phyloP scores from a whole-genome alignment of 2,888 invertebrate species.

The Amblyjoppa proteus region DNA sequence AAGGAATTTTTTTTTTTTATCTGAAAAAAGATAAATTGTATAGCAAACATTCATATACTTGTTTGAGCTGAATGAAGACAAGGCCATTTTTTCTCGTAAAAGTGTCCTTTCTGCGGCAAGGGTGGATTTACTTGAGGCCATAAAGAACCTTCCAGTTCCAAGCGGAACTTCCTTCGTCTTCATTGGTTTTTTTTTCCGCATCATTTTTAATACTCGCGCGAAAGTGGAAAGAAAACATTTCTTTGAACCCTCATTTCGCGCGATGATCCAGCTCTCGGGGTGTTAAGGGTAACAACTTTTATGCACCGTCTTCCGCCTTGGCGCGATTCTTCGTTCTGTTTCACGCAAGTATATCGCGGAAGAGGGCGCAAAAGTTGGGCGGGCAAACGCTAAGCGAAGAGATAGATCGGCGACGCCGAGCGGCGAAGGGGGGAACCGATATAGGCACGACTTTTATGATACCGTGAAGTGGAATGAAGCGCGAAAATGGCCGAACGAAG shows the following conservation, averaged over 20 bases:
- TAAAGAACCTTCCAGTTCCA: background rate
- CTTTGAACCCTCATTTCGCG: slow-evolving; percentile 2
- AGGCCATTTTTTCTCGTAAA: background rate
- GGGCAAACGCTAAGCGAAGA: slow-evolving; percentile 37
- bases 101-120: background rate
- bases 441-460: slow-evolving; percentile 49
- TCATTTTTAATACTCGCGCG: background rate
- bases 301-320: background rate
- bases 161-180: background rate
- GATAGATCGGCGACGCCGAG: slow-evolving; percentile 36
- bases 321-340: background rate
- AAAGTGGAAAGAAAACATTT: background rate
- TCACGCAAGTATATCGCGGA: slow-evolving; percentile 19
- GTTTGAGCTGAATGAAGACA: background rate
- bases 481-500: slow-evolving; percentile 33
- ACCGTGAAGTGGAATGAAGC: slow-evolving; percentile 61
- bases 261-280: background rate
- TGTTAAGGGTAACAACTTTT: slow-evolving; percentile 10
- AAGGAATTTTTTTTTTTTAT: background rate
- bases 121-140: background rate
- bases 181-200: background rate
- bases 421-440: background rate
- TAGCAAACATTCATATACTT: background rate
- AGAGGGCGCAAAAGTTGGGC: background rate
- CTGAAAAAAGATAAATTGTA: background rate